Base-by-base conservation (phyloP, 2,888 invertebrate species). In the Acrobasis suavella region DNA sequence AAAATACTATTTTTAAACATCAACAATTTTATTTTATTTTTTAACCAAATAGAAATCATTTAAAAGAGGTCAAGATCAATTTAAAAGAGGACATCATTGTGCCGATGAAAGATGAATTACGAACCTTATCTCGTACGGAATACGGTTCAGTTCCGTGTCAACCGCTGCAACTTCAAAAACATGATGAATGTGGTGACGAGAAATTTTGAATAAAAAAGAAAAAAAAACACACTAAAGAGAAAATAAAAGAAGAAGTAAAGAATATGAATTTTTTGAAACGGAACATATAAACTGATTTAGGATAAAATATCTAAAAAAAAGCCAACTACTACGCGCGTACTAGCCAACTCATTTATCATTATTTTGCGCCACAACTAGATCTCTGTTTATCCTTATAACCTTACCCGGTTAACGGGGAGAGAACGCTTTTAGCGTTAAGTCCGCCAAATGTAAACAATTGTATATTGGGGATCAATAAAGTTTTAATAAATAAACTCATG, bases 91-190 rank as follows among this genome's bases (percentile, higher is more conserved):
- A 55, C 49, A 50, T 46, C n/a, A 58, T 16, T 16, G 32, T 49
- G 52, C 58, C 63, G 62, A 64, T 67, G 68, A 60, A 50, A 12
- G 50, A 63, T 65, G 66, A 60, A 65, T 65, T 74, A 77, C 76
- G 68, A 78, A 78, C 76, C 78, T 77, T 66, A 66, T 60, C 62
- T 62, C 65, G 52, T 67, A 68, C 69, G 72, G 64, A 64, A 65
- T 50, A 68, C 60, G 68, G 56, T 49, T 60, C 68, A 68, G 58
- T 63, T 67, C 69, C 67, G 69, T 62, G 65, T 72, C 77, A 39
- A 55, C 39, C 9, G 55, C 55, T 78, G 77, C 49, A 78, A 78
- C 73, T 76, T 75, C 65, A 75, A 78, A 70, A 75, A 72, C 59
- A 76, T 73, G 70, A 75, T 76, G 67, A 76, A 75, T 73, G 71